These are phyloP conservation scores for Ceyx margarethae DNA, from an alignment of 2,113 vertebrate genomes.

Conservation along the genomic window DNA sequence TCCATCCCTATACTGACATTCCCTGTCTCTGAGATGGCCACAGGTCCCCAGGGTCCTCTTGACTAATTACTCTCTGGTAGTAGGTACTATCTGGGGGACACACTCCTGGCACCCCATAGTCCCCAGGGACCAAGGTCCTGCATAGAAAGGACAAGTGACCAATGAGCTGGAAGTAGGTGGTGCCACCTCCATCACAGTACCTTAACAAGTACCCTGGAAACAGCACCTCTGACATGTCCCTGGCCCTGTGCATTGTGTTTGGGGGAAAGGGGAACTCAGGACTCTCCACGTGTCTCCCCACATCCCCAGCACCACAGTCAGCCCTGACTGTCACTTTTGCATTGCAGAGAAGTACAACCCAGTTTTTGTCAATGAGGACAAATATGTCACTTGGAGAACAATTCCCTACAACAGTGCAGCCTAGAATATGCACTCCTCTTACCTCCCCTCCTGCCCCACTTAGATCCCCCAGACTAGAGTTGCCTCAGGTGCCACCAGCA, in stretches of 20 bases:
- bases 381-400: conserved; percentile 25
- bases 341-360: conserved; percentile 44
- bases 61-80: background rate
- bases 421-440: conserved; percentile 44
- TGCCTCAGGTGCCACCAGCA: background rate
- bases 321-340: background rate
- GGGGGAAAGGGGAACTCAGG: rapidly evolving
- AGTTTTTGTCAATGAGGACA: conserved; percentile 1
- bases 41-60: background rate
- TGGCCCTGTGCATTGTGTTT: background rate
- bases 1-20: background rate
- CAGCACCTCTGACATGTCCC: background rate
- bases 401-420: conserved; percentile 15
- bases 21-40: background rate
- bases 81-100: background rate
- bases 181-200: background rate
- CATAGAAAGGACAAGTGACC: background rate
- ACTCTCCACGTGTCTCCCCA: rapidly evolving
- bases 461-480: rapidly evolving
- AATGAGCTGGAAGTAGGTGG: background rate
- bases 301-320: background rate
- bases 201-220: background rate
- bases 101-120: background rate
- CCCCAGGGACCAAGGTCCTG: background rate
- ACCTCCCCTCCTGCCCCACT: background rate